Percentiles rank a stretch among this genome's conserved stretches.
These are phyloP conservation scores for Cotesia glomerata DNA, from an alignment of 1,140 invertebrate species.

Conservation along the genomic window DNA sequence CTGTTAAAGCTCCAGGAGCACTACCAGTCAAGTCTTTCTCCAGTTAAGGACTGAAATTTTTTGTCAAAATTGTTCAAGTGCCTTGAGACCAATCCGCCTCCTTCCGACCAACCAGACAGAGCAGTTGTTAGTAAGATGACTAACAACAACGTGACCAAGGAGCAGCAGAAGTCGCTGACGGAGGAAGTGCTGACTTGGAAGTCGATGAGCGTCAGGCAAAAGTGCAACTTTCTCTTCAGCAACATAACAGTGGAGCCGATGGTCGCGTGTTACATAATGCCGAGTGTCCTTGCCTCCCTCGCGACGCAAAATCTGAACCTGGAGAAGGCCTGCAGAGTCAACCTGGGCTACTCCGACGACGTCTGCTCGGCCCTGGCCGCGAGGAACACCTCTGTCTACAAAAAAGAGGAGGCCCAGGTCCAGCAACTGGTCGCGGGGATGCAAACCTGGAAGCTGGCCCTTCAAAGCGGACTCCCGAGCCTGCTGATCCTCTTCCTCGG, in stretches of 20 bases:
- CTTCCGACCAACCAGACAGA: background rate
- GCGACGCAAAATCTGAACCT: conserved; percentile 83
- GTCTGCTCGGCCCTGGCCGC: conserved; percentile 76
- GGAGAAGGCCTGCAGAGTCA: conserved; percentile 84
- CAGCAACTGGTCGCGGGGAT: conserved; percentile 79
- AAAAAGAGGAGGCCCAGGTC: conserved; percentile 73
- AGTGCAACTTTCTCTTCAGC: conserved; percentile 52
- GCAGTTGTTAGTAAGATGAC: conserved; percentile 11
- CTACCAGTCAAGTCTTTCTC: background rate
- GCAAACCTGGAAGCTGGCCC: conserved; percentile 80
- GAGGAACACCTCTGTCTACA: conserved; percentile 74
- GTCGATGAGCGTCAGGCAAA: conserved; percentile 48
- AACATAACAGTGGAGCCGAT: conserved; percentile 83
- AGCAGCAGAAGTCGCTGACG: background rate
- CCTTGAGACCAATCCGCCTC: too few relatives aligned
- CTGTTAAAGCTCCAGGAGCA: too few relatives aligned
- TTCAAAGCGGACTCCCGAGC: conserved; percentile 77
- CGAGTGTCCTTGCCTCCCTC: conserved; percentile 76
- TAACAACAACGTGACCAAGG: conserved; percentile 18
- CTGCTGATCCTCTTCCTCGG: conserved; percentile 80
- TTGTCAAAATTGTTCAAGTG: background rate
- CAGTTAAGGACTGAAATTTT: too few relatives aligned
- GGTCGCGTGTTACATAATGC: conserved; percentile 80
- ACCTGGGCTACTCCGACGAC: conserved; percentile 72
- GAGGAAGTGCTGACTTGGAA: conserved; percentile 40